Percentiles rank a stretch among this genome's conserved stretches.
These are phyloP conservation scores for Melanotaenia parkinsoni DNA, from an alignment of 2,797 vertebrate genomes.

Conservation along the genomic window DNA sequence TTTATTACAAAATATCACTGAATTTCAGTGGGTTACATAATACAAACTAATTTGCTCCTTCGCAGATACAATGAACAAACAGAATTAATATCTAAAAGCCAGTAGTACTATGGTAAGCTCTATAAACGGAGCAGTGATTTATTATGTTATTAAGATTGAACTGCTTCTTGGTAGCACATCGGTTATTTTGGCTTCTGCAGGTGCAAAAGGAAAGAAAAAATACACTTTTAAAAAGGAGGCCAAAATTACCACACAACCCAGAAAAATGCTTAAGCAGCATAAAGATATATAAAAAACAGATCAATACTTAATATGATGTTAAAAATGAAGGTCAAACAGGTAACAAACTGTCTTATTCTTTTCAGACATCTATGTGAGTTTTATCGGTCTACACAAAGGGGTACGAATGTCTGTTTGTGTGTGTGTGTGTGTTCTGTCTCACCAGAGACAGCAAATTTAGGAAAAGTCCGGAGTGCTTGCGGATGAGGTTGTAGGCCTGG, in stretches of 20 bases:
- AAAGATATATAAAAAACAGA: not conserved
- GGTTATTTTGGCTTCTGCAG: constrained; percentile 28
- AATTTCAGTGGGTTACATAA: not conserved
- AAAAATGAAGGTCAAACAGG: not conserved
- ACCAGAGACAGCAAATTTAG: constrained; percentile 97
- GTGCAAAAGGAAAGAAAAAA: constrained; percentile 33
- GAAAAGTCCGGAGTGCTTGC: constrained; percentile 94
- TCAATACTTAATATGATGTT: not conserved
- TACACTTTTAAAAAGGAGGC: constrained; percentile 16
- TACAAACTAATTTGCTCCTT: not conserved
- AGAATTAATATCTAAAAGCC: not conserved
- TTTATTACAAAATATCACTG: not conserved
- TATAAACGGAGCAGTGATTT: constrained; percentile 31
- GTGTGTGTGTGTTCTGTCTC: constrained; percentile 53
- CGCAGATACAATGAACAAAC: not conserved
- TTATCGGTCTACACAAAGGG: not conserved
- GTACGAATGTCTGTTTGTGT: not conserved
- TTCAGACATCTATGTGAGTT: not conserved
- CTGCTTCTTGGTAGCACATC: constrained; percentile 10
- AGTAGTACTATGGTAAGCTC: not conserved
- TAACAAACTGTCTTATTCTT: not conserved
- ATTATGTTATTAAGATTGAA: constrained; percentile 14
- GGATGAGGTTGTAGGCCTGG: constrained; percentile 96
- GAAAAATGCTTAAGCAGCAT: not conserved
- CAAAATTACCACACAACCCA: constrained; percentile 1